These are phyloP conservation scores for Collichthys lucidus DNA, from an alignment of 2,113 vertebrate species.

Conservation along the genomic window DNA sequence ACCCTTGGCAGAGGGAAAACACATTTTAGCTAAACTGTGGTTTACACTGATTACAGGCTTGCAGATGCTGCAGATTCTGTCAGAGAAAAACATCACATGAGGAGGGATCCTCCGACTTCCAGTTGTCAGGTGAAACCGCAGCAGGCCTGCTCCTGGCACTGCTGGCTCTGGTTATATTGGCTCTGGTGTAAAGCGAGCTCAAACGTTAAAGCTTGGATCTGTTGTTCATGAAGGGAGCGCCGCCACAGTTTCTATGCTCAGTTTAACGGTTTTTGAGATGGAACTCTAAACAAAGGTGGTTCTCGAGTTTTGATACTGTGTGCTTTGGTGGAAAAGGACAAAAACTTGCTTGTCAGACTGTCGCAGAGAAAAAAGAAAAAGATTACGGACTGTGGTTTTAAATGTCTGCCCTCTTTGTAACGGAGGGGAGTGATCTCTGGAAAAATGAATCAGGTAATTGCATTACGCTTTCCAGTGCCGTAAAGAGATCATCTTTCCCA, in stretches of 20 bases:
- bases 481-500: constrained; percentile 79
- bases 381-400: constrained; percentile 56
- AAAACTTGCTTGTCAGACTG: constrained; percentile 46
- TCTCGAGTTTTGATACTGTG: constrained; percentile 53
- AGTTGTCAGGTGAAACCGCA: constrained; percentile 76
- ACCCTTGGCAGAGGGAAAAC: constrained; percentile 85
- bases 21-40: constrained; percentile 73
- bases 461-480: constrained; percentile 72
- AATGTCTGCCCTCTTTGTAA: constrained; percentile 54
- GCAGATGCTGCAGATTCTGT: constrained; percentile 76
- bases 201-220: constrained; percentile 33
- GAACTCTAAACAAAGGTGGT: constrained; percentile 62
- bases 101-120: constrained; percentile 62
- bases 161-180: constrained; percentile 40
- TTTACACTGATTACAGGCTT: constrained; percentile 78
- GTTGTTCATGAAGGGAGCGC: constrained; percentile 46
- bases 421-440: constrained; percentile 72
- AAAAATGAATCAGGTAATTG: constrained; percentile 80
- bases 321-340: constrained; percentile 36
- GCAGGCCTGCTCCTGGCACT: constrained; percentile 48
- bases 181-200: constrained; percentile 55
- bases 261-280: constrained; percentile 62
- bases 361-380: constrained; percentile 13
- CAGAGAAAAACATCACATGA: constrained; percentile 69
- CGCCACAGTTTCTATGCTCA: constrained; percentile 46